Evolutionary conservation across 2,888 invertebrate genomes (phyloP).

Genomic region (Amphipyra tragopoginis): DNA sequence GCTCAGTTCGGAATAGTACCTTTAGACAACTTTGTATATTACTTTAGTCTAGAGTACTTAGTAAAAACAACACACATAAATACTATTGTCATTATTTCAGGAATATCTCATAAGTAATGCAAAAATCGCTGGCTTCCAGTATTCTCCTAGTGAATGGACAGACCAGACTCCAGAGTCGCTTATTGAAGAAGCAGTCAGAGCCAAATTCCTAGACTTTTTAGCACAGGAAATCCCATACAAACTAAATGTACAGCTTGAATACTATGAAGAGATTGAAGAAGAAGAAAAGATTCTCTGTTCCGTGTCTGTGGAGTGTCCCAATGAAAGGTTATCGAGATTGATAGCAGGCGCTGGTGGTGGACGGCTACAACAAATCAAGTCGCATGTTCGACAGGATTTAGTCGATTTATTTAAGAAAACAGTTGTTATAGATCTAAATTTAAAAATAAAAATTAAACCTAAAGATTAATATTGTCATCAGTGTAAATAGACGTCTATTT

Average conservation of each 20-base stretch:
- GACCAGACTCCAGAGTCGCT: constrained; percentile 93
- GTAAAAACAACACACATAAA: background rate
- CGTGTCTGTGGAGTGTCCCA: constrained; percentile 91
- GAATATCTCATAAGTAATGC: constrained; percentile 92
- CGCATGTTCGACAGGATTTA: constrained; percentile 91
- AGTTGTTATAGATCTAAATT: constrained; percentile 79
- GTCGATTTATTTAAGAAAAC: constrained; percentile 91
- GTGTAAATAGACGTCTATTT: background rate
- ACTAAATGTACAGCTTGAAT: constrained; percentile 91
- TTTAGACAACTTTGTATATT: too few relatives aligned
- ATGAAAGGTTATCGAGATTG: constrained; percentile 90
- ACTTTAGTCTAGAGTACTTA: background rate
- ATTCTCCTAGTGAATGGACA: constrained; percentile 92
- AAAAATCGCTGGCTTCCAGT: constrained; percentile 92
- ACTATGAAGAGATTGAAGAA: constrained; percentile 90
- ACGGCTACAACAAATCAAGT: constrained; percentile 93
- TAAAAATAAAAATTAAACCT: constrained; percentile 70
- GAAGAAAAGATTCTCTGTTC: constrained; percentile 84
- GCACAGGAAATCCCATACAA: constrained; percentile 96
- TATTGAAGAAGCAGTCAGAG: constrained; percentile 93
- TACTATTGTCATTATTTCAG: constrained; percentile 77
- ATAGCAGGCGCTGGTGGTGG: constrained; percentile 92
- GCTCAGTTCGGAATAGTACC: too few relatives aligned
- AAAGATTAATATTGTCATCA: background rate
- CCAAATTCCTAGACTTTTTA: constrained; percentile 95